Conservation (phyloP, 2,113 vertebrate genomes). For the Paradisaea rubra region DNA sequence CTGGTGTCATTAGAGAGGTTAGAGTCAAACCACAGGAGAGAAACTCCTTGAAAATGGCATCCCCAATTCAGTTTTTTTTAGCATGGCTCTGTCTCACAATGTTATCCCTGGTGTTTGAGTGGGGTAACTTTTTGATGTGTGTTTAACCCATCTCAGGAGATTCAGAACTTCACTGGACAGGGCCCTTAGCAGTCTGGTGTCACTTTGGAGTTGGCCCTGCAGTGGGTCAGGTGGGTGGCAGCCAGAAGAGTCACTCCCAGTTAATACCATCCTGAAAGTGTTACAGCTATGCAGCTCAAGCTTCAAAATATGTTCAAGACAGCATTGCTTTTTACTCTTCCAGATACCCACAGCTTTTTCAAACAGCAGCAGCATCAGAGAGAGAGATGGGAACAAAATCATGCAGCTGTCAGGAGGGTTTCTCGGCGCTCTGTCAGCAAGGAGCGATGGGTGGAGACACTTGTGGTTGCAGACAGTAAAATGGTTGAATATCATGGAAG, state of each 20-base stretch:
- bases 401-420: conserved; percentile 44
- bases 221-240: not conserved
- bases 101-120: not conserved
- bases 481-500: conserved; percentile 94
- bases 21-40: not conserved
- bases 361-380: conserved; percentile 64
- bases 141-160: not conserved
- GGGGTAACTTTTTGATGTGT: fast-evolving
- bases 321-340: not conserved
- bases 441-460: conserved; percentile 95
- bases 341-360: conserved; percentile 73
- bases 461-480: conserved; percentile 95
- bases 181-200: not conserved
- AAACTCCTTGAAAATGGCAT: not conserved
- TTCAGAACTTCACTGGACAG: not conserved
- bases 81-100: not conserved
- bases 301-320: not conserved
- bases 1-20: not conserved
- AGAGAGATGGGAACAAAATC: conserved; percentile 76
- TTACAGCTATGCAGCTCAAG: not conserved
- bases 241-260: not conserved
- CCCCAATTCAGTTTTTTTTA: not conserved
- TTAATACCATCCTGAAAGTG: not conserved
- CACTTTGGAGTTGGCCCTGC: not conserved
- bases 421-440: conserved; percentile 88